Evolutionary conservation across 2,888 invertebrate species (phyloP), one percentile per base, ranked within the genome.

Genomic region (Melieria omissa): DNA sequence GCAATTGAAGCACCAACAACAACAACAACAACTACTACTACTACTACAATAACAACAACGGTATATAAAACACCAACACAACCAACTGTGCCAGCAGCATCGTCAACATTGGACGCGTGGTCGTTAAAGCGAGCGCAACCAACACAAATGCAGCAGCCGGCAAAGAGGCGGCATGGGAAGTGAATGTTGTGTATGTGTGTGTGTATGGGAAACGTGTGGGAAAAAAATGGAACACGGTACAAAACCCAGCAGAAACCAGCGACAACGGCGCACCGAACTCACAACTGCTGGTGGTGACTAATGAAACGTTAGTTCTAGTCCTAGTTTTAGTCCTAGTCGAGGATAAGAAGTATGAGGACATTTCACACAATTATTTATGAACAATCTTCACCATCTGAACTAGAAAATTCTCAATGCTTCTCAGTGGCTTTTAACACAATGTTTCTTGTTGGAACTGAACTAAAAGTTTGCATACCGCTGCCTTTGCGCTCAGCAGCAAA

Each of bases 141-240:
- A 71, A 72, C 29, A 54, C 70, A 77, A 8, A 57, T 46, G 52
- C 68, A 42, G 47, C 52, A 49, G 4, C 12, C 58, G 9, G 58
- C 41, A 66, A 49, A 52, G n/a, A 41, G 16, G 1, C 54, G 41
- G 54, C 45, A 41, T 67, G 55, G 57, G 52, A 70, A 64, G 69
- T 61, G 46, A 29, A 46, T 49, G 52, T 44, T 8, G 16, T 29
- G 29, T 29, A 3, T 29, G 49, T 71, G 57, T 70, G 54, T 58
- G 71, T n/a, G 61, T 58, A 62, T n/a, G 55, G 46, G 57, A 65
- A 57, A 67, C 65, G 46, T 5, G 63, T 65, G 70, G 16, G 46
- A 60, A 71, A 73, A 70, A 74, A 74, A 73, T 73, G 71, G 71
- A 74, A 69, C 74, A 74, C 42, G 42, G 52, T 42, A 62, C 29